Conservation (phyloP, 2,797 vertebrate genomes). For the Triplophysa yarkandensis region DNA sequence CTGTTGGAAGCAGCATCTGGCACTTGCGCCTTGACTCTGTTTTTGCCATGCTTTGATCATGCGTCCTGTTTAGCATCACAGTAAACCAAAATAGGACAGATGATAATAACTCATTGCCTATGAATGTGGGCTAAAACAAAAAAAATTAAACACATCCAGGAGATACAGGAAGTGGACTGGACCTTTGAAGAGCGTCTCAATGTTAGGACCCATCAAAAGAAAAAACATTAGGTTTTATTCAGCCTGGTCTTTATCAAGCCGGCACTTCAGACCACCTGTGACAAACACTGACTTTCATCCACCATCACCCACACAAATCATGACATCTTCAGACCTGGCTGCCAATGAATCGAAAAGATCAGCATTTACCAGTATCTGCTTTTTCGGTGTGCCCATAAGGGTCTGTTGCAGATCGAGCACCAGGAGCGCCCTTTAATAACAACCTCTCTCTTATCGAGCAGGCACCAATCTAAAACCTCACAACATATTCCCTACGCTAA, state of each 20-base stretch:
- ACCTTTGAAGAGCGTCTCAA: conserved; percentile 58
- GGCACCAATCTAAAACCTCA: conserved; percentile 16
- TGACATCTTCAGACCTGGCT: conserved; percentile 3
- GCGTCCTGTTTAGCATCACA: conserved; percentile 57
- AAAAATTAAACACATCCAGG: conserved; percentile 47
- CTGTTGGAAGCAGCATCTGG: conserved; percentile 20
- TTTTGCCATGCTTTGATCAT: conserved; percentile 55
- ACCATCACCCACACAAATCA: conserved; percentile 22
- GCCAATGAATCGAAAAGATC: background rate
- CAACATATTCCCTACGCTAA: conserved; percentile 39
- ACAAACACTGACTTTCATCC: conserved; percentile 25
- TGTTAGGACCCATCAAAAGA: conserved; percentile 32
- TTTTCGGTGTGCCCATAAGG: background rate
- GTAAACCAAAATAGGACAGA: conserved; percentile 44
- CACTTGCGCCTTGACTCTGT: conserved; percentile 53
- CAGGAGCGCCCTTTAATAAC: conserved; percentile 7
- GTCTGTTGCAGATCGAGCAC: background rate
- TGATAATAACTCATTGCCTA: conserved; percentile 58
- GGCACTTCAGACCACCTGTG: conserved; percentile 32
- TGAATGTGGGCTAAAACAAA: conserved; percentile 53
- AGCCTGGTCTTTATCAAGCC: background rate
- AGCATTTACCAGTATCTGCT: background rate
- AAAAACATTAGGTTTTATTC: conserved; percentile 38
- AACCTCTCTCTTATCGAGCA: conserved; percentile 16
- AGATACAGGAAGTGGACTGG: conserved; percentile 49